Percentiles rank a stretch among this genome's conserved stretches.
Evolutionary conservation across 2,888 invertebrate genomes (phyloP).

Genomic region (Dasysyrphus tricinctus): DNA sequence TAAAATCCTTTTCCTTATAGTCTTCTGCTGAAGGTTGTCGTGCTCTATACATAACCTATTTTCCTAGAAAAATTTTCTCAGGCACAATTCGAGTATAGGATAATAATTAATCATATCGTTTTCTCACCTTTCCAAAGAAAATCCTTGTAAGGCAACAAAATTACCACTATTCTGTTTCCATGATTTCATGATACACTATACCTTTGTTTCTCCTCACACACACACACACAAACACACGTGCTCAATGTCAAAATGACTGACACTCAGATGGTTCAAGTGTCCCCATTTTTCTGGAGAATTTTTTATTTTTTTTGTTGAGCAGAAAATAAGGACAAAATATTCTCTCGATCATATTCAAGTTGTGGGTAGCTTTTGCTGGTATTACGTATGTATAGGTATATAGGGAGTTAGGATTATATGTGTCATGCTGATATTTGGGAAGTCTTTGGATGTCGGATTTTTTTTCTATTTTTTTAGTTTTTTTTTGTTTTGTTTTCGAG

Average conservation of each 20-base stretch:
- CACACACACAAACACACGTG: slow-evolving; percentile 14
- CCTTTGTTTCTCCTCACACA: slow-evolving; percentile 10
- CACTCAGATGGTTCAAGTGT: slow-evolving; percentile 32
- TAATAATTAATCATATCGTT: slow-evolving; percentile 15
- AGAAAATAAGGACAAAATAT: slow-evolving; percentile 21
- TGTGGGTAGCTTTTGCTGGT: slow-evolving; percentile 21
- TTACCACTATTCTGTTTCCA: slow-evolving; percentile 8
- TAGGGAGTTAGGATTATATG: slow-evolving; percentile 22
- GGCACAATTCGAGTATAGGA: too few species aligned
- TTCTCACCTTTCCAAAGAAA: slow-evolving; percentile 6
- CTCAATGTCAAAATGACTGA: slow-evolving; percentile 48
- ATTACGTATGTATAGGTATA: too few species aligned
- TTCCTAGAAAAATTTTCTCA: too few species aligned
- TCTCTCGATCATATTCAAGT: slow-evolving; percentile 40
- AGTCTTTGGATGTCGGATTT: slow-evolving; percentile 43
- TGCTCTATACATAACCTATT: too few species aligned
- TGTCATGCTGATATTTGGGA: slow-evolving; percentile 59
- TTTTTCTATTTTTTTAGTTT: slow-evolving; percentile 18
- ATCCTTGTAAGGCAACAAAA: background rate
- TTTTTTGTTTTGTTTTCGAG: background rate
- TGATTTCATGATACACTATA: slow-evolving; percentile 10
- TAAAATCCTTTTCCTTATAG: too few species aligned
- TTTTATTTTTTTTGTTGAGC: slow-evolving; percentile 10
- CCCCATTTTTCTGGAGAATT: background rate
- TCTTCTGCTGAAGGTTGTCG: too few species aligned